Percentiles rank a stretch among this genome's conserved stretches.
Evolutionary conservation across 2,797 vertebrate genomes (phyloP).

Genomic region (Fundulus diaphanus): DNA sequence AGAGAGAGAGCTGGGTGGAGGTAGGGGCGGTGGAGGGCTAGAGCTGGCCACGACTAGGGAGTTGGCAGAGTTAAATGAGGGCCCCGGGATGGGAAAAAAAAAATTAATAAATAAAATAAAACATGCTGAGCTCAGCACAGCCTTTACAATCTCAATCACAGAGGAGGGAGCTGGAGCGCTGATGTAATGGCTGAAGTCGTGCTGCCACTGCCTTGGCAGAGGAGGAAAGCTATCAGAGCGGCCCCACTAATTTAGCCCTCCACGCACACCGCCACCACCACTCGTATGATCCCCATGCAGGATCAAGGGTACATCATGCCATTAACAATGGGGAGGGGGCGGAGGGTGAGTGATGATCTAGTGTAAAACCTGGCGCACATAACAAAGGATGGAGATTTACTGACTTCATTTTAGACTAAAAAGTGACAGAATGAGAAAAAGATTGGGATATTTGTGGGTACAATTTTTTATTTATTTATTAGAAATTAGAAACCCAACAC

Average conservation of each 20-base stretch:
- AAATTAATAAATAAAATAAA: conserved; percentile 51
- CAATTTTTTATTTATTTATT: background rate
- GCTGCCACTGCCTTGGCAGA: conserved; percentile 78
- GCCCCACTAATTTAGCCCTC: conserved; percentile 68
- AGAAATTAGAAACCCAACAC: background rate
- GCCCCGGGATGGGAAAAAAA: conserved; percentile 47
- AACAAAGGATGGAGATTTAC: background rate
- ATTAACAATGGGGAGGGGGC: conserved; percentile 50
- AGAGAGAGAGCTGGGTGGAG: conserved; percentile 11
- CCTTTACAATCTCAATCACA: conserved; percentile 78
- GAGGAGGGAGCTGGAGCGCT: conserved; percentile 71
- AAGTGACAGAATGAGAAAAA: background rate
- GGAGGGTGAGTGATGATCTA: conserved; percentile 8
- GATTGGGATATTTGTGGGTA: background rate
- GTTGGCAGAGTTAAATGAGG: conserved; percentile 79
- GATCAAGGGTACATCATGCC: conserved; percentile 76
- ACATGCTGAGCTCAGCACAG: conserved; percentile 80
- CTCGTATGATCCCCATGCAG: conserved; percentile 23
- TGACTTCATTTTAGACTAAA: background rate
- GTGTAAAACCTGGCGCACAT: conserved; percentile 33
- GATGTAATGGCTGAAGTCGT: conserved; percentile 76
- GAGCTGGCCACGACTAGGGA: background rate
- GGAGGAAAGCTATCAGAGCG: conserved; percentile 77
- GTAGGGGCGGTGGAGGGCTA: conserved; percentile 41
- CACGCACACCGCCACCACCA: conserved; percentile 5